phyloP scores from a whole-genome alignment of 2,888 invertebrate genomes.

The Amaurobius ferox region DNA sequence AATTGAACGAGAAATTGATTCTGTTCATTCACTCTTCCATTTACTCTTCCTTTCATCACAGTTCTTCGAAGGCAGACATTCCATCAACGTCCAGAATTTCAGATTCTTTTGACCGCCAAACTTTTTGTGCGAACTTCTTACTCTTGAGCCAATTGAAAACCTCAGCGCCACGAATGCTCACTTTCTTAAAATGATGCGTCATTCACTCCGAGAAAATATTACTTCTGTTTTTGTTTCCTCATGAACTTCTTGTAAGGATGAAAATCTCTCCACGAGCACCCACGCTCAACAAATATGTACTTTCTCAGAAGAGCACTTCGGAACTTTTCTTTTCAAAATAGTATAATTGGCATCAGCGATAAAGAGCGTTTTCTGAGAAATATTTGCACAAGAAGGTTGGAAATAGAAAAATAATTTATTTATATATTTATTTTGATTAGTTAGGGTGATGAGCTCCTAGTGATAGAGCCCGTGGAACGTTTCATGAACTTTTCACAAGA shows the following conservation, averaged over 20 bases:
- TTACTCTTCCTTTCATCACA: too few relatives aligned
- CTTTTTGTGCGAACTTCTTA: not conserved
- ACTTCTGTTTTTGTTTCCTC: not conserved
- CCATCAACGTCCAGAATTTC: too few relatives aligned
- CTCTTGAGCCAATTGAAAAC: slow-evolving; percentile 38
- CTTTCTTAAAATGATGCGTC: slow-evolving; percentile 33
- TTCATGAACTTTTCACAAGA: too few relatives aligned
- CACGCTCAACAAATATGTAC: slow-evolving; percentile 4
- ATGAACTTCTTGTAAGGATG: not conserved
- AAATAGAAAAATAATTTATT: too few relatives aligned
- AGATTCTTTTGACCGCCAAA: not conserved
- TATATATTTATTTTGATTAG: too few relatives aligned
- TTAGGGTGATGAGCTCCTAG: too few relatives aligned
- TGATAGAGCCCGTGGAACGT: too few relatives aligned
- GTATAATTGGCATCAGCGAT: not conserved
- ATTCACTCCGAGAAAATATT: not conserved
- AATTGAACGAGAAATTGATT: too few relatives aligned
- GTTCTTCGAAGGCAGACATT: too few relatives aligned
- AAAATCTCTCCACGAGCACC: not conserved
- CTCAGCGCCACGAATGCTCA: slow-evolving; percentile 13
- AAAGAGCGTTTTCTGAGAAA: not conserved
- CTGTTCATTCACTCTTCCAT: too few relatives aligned
- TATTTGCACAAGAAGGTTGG: too few relatives aligned
- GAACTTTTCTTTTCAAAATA: not conserved
- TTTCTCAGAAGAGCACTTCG: not conserved